Evolutionary conservation across 2,888 invertebrate species (phyloP).

Genomic region (Antheraea assamensis): DNA sequence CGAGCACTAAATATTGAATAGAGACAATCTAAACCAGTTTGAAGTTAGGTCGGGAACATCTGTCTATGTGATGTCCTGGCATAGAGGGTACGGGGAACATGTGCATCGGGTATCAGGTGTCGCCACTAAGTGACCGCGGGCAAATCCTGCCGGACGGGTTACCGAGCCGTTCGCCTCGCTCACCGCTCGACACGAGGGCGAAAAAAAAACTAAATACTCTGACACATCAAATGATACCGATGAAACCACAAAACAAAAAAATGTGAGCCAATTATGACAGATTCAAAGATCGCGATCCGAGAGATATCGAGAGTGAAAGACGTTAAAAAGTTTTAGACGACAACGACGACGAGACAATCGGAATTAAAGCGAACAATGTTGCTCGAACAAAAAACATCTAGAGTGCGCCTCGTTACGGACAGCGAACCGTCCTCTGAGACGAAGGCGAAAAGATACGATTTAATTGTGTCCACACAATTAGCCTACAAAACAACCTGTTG

Average conservation of each 20-base stretch:
- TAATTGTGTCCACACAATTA: constrained; percentile 70
- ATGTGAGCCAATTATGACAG: constrained; percentile 34
- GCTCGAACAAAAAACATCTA: constrained; percentile 51
- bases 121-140: constrained; percentile 74
- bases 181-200: constrained; percentile 47
- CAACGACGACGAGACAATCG: constrained; percentile 43
- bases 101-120: constrained; percentile 76
- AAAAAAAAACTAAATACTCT: constrained; percentile 54
- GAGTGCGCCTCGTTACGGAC: constrained; percentile 54
- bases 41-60: constrained; percentile 56
- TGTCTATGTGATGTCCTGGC: constrained; percentile 48
- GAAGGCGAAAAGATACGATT: constrained; percentile 64
- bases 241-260: constrained; percentile 34
- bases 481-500: constrained; percentile 72
- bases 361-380: constrained; percentile 54
- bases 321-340: constrained; percentile 32
- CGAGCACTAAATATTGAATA: constrained; percentile 10
- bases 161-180: constrained; percentile 50
- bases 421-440: constrained; percentile 52
- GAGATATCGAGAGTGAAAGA: constrained; percentile 30
- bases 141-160: constrained; percentile 68
- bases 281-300: constrained; percentile 36
- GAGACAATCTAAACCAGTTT: constrained; percentile 41
- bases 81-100: constrained; percentile 50
- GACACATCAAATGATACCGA: constrained; percentile 45